Evolutionary conservation across 2,888 invertebrate species (phyloP).

Genomic region (Caenorhabditis virilis): DNA sequence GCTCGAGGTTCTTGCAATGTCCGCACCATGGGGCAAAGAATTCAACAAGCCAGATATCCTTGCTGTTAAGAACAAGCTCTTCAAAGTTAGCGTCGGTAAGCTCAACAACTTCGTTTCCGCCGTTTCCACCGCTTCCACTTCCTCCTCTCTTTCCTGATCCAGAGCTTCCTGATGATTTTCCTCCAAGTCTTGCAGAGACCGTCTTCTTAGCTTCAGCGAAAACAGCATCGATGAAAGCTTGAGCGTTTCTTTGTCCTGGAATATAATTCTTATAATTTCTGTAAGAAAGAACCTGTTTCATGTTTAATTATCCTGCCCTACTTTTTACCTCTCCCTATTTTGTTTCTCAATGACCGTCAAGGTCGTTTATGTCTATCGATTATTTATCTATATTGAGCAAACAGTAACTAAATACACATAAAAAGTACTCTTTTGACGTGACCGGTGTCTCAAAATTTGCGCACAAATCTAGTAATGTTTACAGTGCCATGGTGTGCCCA

Average conservation of each 20-base stretch:
- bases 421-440: neutral
- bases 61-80: constrained; percentile 84
- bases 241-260: constrained; percentile 77
- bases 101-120: constrained; percentile 78
- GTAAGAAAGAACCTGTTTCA: too few relatives aligned
- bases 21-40: constrained; percentile 90
- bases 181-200: constrained; percentile 59
- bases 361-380: constrained; percentile 17
- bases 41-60: constrained; percentile 95
- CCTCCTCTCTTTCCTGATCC: constrained; percentile 35
- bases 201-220: constrained; percentile 79
- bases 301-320: too few relatives aligned
- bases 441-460: neutral
- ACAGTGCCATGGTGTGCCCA: too few relatives aligned
- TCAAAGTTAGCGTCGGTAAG: constrained; percentile 95
- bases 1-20: constrained; percentile 93
- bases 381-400: too few relatives aligned
- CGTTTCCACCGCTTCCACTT: constrained; percentile 31
- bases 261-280: too few relatives aligned
- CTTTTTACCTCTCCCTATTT: neutral
- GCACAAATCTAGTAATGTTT: neutral
- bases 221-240: constrained; percentile 83
- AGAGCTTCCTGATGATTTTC: constrained; percentile 36
- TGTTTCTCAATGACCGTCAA: constrained; percentile 1
- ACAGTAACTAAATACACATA: constrained; percentile 33